Evolutionary conservation across 2,888 invertebrate species (phyloP).

Genomic region (Heterodera filipjevi): DNA sequence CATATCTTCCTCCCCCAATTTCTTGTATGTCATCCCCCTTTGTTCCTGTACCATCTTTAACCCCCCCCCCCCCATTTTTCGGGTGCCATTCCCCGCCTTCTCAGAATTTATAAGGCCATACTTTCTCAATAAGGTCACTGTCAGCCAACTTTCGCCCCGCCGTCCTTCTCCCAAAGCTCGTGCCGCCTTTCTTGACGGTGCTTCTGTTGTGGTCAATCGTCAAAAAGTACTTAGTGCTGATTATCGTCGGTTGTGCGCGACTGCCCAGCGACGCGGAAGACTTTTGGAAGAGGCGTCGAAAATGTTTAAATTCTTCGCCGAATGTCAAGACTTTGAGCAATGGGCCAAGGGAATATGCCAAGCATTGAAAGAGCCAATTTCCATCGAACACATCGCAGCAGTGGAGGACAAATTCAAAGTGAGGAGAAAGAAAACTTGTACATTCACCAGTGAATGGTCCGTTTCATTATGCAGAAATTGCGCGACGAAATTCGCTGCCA

Average conservation of each 20-base stretch:
- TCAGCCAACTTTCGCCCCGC: slow-evolving; percentile 38
- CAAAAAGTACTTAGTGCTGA: slow-evolving; percentile 54
- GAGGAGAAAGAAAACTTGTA: neutral
- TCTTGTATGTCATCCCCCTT: too few species aligned
- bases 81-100: too few species aligned
- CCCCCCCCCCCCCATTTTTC: neutral
- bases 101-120: neutral
- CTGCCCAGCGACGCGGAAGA: slow-evolving; percentile 74
- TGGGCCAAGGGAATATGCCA: slow-evolving; percentile 96
- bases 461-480: slow-evolving; percentile 74
- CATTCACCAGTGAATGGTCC: too few species aligned
- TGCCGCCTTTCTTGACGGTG: slow-evolving; percentile 35
- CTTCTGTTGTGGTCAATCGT: slow-evolving; percentile 50
- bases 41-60: too few species aligned
- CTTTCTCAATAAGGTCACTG: slow-evolving; percentile 34
- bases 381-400: slow-evolving; percentile 84
- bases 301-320: slow-evolving; percentile 88
- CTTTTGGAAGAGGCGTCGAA: slow-evolving; percentile 88
- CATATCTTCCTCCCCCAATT: too few species aligned
- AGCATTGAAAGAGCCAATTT: slow-evolving; percentile 81
- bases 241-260: slow-evolving; percentile 80
- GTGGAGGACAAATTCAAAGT: slow-evolving; percentile 92
- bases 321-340: slow-evolving; percentile 94
- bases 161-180: neutral
- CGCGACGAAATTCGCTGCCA: slow-evolving; percentile 92